Base-by-base conservation (phyloP, 2,797 vertebrate species). In the Phylloscopus collybita region DNA sequence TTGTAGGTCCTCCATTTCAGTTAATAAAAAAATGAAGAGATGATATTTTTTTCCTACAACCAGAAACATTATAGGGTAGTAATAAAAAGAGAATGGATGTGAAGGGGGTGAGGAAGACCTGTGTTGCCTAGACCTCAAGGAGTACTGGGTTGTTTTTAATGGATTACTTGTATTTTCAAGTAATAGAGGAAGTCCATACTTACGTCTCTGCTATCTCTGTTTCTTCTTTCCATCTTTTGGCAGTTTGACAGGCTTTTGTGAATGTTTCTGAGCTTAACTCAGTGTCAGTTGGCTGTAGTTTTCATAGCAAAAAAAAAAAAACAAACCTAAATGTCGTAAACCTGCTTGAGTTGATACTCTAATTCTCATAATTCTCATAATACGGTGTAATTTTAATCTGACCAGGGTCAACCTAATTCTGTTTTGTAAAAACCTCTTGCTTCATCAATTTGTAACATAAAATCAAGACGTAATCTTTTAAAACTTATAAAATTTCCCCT, bases 331-430 rank as follows among this genome's bases (percentile, higher is more conserved):
- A 80, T 66, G 40, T 56, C 86, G 59, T 62, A 88, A 88, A 78
- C 29, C 32, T 94, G 49, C 60, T 67, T 44, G 34, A 76, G 32
- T 50, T 94, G 34, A 73, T 19, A 66, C 21, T 70, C 20, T 88
- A 88, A 54, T 88, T 93, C 56, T 93, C 22, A 10, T 88, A 88
- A 54, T 88, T 93, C 56, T 93, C 22, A 10, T 78, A 90, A 70
- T 69, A 81, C 40, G 40, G 21, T 66, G 40, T 81, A 10, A 70
- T 84, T 94, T 96, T 94, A 88, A 79, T 90, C 74, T 56, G 6
- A 60, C 26, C 26, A 82, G 62, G 44, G 32, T 95, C 78, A 86
- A 14, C 75, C 49, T 80, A 87, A 89, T 88, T 86, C 32, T 79
- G 9, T 90, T 95, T 49, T 50, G 34, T 76, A 60, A 76, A 92